Base-by-base conservation (phyloP, 2,797 vertebrate species). In the Scolopax rusticola region DNA sequence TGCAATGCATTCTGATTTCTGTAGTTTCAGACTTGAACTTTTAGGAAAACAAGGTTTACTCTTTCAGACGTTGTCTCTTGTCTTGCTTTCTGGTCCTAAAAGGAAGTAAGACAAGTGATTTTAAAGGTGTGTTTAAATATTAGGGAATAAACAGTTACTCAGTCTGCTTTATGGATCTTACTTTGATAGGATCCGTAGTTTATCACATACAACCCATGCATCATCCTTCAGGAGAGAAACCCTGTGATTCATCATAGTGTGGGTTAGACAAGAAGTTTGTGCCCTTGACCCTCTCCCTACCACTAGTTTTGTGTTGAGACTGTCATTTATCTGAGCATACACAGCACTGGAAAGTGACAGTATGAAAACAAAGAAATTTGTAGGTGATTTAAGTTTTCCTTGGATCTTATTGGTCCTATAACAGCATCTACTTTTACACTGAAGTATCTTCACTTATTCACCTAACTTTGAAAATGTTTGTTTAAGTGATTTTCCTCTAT, bases 401-500 rank as follows among this genome's bases (percentile, higher is more conserved):
- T 65, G 13, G 80, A 74, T 51, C 18, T 25, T 32, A 24, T 3
- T 50, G 19, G 45, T 69, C 20, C 45, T 41, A 20, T 4, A 68
- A 14, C 32, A 50, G 5, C 45, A 47, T 51, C 48, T 85, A 11
- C 19, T 61, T 90, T 84, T 65, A 32, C 1, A 0, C 0, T 78
- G 41, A 70, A 67, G 15, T 70, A 25, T 13, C 9, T 82, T 67
- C n/a, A 48, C 85, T 77, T 77, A 57, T 83, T 89, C 71, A 28
- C 7, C 32, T 45, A 53, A 77, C 43, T 85, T 83, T 48, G 68
- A 89, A 95, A 92, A 93, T 45, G 5, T 95, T 84, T 92, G 65
- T 38, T 60, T 64, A 77, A 87, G 48, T 56, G 75, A 95, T 91
- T 95, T 89, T 84, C 75, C 47, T 50, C 4, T 64, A 70, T 67